Evolutionary conservation across 2,888 invertebrate genomes (phyloP).

Genomic region (Deroplatys truncata): DNA sequence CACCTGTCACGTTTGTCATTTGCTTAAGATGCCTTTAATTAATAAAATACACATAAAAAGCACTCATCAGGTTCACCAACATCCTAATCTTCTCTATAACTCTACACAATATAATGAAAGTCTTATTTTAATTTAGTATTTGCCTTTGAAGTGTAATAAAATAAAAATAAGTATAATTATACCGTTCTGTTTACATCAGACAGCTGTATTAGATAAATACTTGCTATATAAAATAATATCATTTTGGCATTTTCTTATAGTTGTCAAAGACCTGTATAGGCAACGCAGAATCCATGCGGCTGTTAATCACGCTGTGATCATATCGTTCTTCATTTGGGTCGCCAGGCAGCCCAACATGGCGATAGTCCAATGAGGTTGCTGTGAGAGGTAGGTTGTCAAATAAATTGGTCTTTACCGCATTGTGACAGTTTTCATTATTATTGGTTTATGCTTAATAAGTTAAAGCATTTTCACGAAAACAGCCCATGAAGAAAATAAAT

Average conservation of each 20-base stretch:
- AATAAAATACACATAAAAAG: too few species aligned
- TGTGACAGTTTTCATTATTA: background rate
- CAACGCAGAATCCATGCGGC: background rate
- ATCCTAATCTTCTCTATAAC: too few species aligned
- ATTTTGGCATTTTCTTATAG: background rate
- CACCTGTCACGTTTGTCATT: too few species aligned
- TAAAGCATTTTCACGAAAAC: background rate
- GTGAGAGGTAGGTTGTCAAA: slow-evolving; percentile 17
- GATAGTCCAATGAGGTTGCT: slow-evolving; percentile 12
- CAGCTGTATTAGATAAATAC: too few species aligned
- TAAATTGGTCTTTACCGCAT: background rate
- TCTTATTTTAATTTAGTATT: too few species aligned
- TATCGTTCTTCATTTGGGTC: slow-evolving; percentile 5
- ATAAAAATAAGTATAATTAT: too few species aligned
- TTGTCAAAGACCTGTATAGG: background rate
- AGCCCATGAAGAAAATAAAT: background rate
- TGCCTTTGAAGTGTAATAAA: too few species aligned
- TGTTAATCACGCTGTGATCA: background rate
- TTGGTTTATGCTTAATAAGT: background rate
- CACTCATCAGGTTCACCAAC: too few species aligned
- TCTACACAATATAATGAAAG: too few species aligned
- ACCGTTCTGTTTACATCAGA: too few species aligned
- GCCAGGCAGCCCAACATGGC: slow-evolving; percentile 18
- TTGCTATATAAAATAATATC: too few species aligned
- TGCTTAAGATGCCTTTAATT: too few species aligned